Evolutionary conservation across 2,888 invertebrate species (phyloP).

Genomic region (Polydrusus cervinus): DNA sequence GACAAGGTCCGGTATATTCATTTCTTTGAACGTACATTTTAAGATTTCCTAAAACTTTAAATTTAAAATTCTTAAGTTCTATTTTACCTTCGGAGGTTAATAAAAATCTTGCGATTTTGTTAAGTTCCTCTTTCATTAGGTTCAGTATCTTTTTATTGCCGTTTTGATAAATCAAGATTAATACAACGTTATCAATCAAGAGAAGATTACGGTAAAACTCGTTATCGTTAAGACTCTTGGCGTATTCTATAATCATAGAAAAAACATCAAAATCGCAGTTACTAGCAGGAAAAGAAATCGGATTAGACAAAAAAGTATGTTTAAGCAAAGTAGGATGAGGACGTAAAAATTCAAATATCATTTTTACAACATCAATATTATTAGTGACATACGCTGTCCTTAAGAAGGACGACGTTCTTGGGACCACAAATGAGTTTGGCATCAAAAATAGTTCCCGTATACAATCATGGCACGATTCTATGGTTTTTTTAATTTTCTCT

Average conservation of each 20-base stretch:
- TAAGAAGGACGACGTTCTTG: not conserved
- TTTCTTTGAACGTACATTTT: not conserved
- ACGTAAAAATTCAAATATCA: not conserved
- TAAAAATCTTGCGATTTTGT: not conserved
- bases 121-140: not conserved
- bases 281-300: not conserved
- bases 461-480: not conserved
- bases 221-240: not conserved
- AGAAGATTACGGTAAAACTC: not conserved
- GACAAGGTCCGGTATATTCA: not conserved
- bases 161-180: not conserved
- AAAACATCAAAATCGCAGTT: not conserved
- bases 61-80: not conserved
- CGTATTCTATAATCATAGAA: not conserved
- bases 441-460: not conserved
- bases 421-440: no score
- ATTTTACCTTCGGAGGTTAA: not conserved
- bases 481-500: not conserved
- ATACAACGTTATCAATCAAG: not conserved
- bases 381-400: not conserved
- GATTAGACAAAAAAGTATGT: not conserved
- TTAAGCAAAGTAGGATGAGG: not conserved
- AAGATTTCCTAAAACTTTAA: not conserved
- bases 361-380: not conserved
- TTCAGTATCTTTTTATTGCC: not conserved